A percentile compares a stretch with the other conserved stretches of the same genome.
These are phyloP conservation scores for Nebria ingens DNA, from an alignment of 1,140 invertebrate species.

Conservation along the genomic window DNA sequence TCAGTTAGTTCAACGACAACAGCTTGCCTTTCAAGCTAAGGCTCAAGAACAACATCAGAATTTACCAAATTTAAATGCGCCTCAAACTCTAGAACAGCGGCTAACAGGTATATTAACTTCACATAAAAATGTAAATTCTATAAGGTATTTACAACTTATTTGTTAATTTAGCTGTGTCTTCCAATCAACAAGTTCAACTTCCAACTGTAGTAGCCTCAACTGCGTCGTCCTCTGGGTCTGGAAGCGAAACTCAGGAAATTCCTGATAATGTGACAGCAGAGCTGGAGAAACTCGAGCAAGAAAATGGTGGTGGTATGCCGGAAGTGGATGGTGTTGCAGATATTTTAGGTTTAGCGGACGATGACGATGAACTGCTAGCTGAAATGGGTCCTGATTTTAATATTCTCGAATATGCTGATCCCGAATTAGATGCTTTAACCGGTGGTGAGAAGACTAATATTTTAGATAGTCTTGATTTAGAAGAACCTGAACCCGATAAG, in stretches of 20 bases:
- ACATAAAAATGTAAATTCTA: too few relatives aligned
- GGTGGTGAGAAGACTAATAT: constrained; percentile 65
- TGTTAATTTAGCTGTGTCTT: not conserved
- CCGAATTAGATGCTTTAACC: constrained; percentile 74
- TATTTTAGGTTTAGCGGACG: constrained; percentile 70
- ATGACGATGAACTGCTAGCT: constrained; percentile 77
- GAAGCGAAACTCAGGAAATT: constrained; percentile 46
- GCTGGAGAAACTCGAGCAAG: constrained; percentile 68
- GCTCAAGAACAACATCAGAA: constrained; percentile 22
- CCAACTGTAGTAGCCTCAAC: constrained; percentile 19
- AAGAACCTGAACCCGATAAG: constrained; percentile 51
- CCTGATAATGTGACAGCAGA: constrained; percentile 69
- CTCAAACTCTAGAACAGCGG: not conserved
- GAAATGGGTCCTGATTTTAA: constrained; percentile 92
- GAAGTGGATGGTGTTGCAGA: constrained; percentile 65
- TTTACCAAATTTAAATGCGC: not conserved
- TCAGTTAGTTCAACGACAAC: constrained; percentile 7
- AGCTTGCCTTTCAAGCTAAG: constrained; percentile 20
- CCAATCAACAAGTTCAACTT: constrained; percentile 15
- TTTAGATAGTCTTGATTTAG: constrained; percentile 63
- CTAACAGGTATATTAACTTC: constrained; percentile 1
- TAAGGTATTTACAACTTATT: not conserved
- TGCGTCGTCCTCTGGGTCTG: constrained; percentile 27
- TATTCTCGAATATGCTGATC: constrained; percentile 90
- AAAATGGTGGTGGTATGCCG: constrained; percentile 50